Evolutionary conservation across 2,888 invertebrate species (phyloP), one percentile per base, ranked within the genome.

Genomic region (Gortyna flavago): DNA sequence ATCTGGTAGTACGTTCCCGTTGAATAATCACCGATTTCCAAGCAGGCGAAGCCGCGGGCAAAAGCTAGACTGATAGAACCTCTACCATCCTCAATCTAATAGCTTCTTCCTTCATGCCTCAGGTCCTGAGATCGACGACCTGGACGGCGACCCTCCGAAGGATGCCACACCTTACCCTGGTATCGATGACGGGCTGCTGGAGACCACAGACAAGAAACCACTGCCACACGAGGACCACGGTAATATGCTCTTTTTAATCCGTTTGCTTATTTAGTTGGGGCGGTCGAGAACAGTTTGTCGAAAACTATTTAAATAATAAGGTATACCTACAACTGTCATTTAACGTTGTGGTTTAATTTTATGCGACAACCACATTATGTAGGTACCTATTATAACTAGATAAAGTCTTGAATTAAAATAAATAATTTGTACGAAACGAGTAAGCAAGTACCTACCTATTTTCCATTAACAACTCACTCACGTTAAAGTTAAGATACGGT

Each of bases 161-260:
- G 91, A 93, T 48, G 93, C 94, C 44, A 93, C 92, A 9, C 95
- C 96, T 1, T 95, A 95, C 87, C 97, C 97, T 35, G 98, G 98
- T 48, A 97, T 98, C 67, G 98, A 98, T 82, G 98, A 98, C 90
- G 98, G 97, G 0, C 95, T 98, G 13, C 94, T 97, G 25, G 93
- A 93, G n/a, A 85, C 92, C 9, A 86, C 87, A 11, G 93, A 92
- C 57, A 91, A 89, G 75, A 93, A 91, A 44, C 91, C 93, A 0
- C 89, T 89, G 4, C 88, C 80, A 4, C 59, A 64, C n/a, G 76
- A 8, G n/a, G 92, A 91, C 48, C 84, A 88, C 64, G 92, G 91
- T 92, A 83, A 85, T 74, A 69, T n/a, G 2, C 5, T 54, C 21
- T 16, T 51, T 16, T 65, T 57, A 8, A 64, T 61, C 21, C 7